Base-by-base conservation (phyloP, 1,140 invertebrate genomes). In the Leptinotarsa defecta region DNA sequence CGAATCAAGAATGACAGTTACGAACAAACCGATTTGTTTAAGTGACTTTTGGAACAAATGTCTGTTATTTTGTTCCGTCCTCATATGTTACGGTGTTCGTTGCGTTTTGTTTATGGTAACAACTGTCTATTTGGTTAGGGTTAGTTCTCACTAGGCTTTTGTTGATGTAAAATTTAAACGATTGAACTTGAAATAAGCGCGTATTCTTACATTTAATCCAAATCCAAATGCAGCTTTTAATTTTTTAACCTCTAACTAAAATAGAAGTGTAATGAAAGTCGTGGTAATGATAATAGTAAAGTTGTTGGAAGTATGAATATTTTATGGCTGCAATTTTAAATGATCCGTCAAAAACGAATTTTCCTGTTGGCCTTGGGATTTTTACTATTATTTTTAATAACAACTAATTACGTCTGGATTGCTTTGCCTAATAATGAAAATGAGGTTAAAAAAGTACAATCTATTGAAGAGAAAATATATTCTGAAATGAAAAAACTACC, bases 371-470 rank as follows among this genome's bases (percentile, higher is more conserved):
- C 63, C 15, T 20, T 77, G n/a, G 13, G 24, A 17, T 19, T 64
- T 13, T 57, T 78, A 15, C 2, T 75, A 57, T 13, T 75, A 61
- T 73, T 76, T 74, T 24, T 78, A 27, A 13, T 72, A 68, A 57
- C 73, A 70, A 75, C 70, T 22, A 76, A 75, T 73, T 78, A 76
- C 49, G 57, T 76, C 6, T 68, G 71, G 19, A 34, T 73, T 61
- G 64, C 49, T 19, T 76, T 78, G 62, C 72, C 27, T 65, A 68
- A 15, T 70, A 15, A 48, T n/a, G 61, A 68, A 69, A 80, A 22
- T 68, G 61, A 77, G 61, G 57, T 79, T 74, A 68, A 13, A 17
- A 48, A 43, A n/a, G 27, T 43, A 48, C 27, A 63, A 48, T 74
- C 22, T 57, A 48, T 76, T 27, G 57, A 76, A 34, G 62, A 79